phyloP scores from a whole-genome alignment of 1,140 invertebrate genomes.

The Psix sp. region DNA sequence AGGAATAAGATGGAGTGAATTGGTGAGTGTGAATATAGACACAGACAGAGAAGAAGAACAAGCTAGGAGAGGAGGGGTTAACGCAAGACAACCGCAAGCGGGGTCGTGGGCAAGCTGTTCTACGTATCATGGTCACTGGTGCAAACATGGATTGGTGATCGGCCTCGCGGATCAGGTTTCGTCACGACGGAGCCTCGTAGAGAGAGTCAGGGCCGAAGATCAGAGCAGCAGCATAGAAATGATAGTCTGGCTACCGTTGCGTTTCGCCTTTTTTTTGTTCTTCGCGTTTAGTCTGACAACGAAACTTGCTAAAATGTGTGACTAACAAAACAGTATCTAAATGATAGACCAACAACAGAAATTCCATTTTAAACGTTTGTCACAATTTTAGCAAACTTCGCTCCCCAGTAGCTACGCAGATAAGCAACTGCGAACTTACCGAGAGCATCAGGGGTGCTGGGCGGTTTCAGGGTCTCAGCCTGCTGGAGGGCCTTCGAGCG shows the following conservation, averaged over 20 bases:
- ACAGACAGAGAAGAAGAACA: constrained; percentile 51
- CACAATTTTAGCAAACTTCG: constrained; percentile 45
- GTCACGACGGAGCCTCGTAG: constrained; percentile 73
- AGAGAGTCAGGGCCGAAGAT: constrained; percentile 75
- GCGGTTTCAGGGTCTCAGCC: constrained; percentile 75
- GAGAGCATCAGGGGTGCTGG: constrained; percentile 73
- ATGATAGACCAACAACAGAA: background rate
- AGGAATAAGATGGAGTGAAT: too few relatives aligned
- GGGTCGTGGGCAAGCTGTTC: constrained; percentile 68
- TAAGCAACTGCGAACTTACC: constrained; percentile 66
- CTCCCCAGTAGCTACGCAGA: constrained; percentile 11
- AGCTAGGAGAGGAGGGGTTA: too few relatives aligned
- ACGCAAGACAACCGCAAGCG: constrained; percentile 72
- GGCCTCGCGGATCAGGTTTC: constrained; percentile 62
- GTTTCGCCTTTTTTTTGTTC: constrained; percentile 4
- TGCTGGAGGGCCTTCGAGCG: constrained; percentile 84
- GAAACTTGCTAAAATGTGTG: constrained; percentile 37
- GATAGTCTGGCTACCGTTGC: constrained; percentile 59
- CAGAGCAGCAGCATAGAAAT: constrained; percentile 74
- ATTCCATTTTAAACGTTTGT: background rate
- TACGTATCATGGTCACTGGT: constrained; percentile 47
- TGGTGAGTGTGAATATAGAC: constrained; percentile 26
- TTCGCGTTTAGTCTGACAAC: constrained; percentile 16
- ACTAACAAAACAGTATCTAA: constrained; percentile 15
- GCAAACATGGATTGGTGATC: constrained; percentile 53